Conservation (phyloP, 1,140 invertebrate genomes). For the Gonatopus flavifemur region DNA sequence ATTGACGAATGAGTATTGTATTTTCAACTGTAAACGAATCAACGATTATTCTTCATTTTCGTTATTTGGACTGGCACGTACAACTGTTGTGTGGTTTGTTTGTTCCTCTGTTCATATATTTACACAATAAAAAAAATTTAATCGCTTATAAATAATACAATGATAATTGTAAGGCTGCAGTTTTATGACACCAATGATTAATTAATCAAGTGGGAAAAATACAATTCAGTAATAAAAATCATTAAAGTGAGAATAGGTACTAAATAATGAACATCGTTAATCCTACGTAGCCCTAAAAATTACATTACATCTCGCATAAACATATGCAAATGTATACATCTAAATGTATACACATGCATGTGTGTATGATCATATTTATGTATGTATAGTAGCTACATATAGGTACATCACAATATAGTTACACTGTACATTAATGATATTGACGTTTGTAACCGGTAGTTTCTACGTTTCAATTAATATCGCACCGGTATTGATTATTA, state of each 20-base stretch:
- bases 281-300: slow-evolving; percentile 31
- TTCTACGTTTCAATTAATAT: too few relatives aligned
- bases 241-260: slow-evolving; percentile 33
- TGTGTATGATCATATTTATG: slow-evolving; percentile 16
- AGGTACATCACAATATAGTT: slow-evolving; percentile 60
- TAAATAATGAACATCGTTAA: slow-evolving; percentile 31
- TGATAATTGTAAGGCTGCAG: slow-evolving; percentile 24
- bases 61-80: slow-evolving; percentile 40
- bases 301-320: slow-evolving; percentile 16
- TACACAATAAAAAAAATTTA: slow-evolving; percentile 31
- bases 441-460: slow-evolving; percentile 36
- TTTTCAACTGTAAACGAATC: slow-evolving; percentile 31
- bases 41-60: slow-evolving; percentile 21
- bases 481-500: too few relatives aligned
- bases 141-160: slow-evolving; percentile 21
- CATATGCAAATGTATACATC: slow-evolving; percentile 10
- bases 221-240: slow-evolving; percentile 8
- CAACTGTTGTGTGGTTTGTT: too few relatives aligned
- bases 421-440: slow-evolving; percentile 59
- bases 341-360: slow-evolving; percentile 2
- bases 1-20: slow-evolving; percentile 12
- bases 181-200: slow-evolving; percentile 22
- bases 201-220: slow-evolving; percentile 25
- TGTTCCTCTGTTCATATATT: slow-evolving; percentile 35
- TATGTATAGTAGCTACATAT: slow-evolving; percentile 48